phyloP scores from a whole-genome alignment of 2,797 vertebrate genomes.

The Pangasius krempfi region DNA sequence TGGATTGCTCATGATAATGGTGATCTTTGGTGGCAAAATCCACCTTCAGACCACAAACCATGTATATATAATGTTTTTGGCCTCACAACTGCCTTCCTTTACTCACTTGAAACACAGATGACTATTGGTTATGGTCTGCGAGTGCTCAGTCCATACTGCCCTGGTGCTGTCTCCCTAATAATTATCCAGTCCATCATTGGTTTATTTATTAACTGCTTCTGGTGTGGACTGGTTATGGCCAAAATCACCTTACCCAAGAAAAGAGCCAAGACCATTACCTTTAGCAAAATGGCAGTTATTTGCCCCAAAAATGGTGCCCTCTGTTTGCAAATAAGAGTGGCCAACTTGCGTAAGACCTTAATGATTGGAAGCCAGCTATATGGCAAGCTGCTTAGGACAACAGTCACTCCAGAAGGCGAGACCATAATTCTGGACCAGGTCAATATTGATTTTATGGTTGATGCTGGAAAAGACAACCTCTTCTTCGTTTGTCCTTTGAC shows the following conservation, averaged over 20 bases:
- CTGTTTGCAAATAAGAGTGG: conserved; percentile 61
- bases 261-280: conserved; percentile 78
- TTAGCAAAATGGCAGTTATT: conserved; percentile 90
- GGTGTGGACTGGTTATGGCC: conserved; percentile 57
- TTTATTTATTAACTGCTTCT: conserved; percentile 28
- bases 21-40: conserved; percentile 41
- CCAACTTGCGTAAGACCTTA: conserved; percentile 91
- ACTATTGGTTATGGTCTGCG: conserved; percentile 79
- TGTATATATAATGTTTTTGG: conserved; percentile 82
- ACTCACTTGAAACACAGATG: conserved; percentile 73
- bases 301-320: conserved; percentile 83
- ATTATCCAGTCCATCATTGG: conserved; percentile 80
- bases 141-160: conserved; percentile 79
- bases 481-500: conserved; percentile 93
- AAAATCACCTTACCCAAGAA: conserved; percentile 92
- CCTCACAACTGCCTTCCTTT: conserved; percentile 81
- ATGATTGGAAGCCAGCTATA: conserved; percentile 93
- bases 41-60: conserved; percentile 70
- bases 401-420: conserved; percentile 86
- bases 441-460: conserved; percentile 83
- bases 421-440: conserved; percentile 91
- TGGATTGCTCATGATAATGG: conserved; percentile 41
- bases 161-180: conserved; percentile 77
- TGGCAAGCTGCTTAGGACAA: conserved; percentile 88
- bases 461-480: conserved; percentile 76